Evolutionary conservation across 1,140 invertebrate species (phyloP), one percentile per base, ranked within the genome.

Genomic region (Metaphire vulgaris): DNA sequence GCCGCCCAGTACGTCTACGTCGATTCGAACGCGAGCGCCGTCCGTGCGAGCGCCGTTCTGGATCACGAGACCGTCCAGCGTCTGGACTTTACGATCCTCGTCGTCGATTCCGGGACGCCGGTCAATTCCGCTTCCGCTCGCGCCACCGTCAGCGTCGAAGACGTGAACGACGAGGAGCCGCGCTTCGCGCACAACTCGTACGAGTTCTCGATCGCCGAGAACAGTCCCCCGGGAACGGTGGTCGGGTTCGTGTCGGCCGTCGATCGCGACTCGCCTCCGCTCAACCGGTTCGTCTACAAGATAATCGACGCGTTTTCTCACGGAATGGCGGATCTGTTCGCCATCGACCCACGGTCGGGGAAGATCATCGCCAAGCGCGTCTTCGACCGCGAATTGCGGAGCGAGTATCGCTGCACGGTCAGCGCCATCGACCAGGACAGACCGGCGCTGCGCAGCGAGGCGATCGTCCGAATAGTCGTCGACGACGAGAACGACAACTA

Each of bases 141-240:
- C 16, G 72, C 56, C 0, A 73, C 33, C 0, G 30, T 73, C 16
- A 41, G 26, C 31, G 56, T 73, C 33, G 26, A 73, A 6, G 72
- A 73, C 72, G 33, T 73, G 21, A 73, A 73, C 72, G 72, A 73
- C n/a, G 32, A 73, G 21, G 72, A 34, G 30, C 72, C 72, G 30
- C 2, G 26, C 33, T 73, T 73, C 72, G 0, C 31, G 0, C 31
- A 34, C 16, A 21, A 0, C 1, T 28, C 1, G 1, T 73, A 73
- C 72, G 33, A 73, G n/a, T 73, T 73, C 72, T n/a, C 26, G 12
- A 26, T 73, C 16, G 32, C 26, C 28, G 72, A 73, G 28, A 73
- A 73, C 41, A 73, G 41, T 41, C 67, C 67, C 2, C 6, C n/a
- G 2, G 67, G 67, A 69, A 69, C 67, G n/a, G 67, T 56, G 1